A percentile compares a stretch with the other conserved stretches of the same genome.
Conservation (phyloP, 2,797 vertebrate species). For the Bothrops alternatus region DNA sequence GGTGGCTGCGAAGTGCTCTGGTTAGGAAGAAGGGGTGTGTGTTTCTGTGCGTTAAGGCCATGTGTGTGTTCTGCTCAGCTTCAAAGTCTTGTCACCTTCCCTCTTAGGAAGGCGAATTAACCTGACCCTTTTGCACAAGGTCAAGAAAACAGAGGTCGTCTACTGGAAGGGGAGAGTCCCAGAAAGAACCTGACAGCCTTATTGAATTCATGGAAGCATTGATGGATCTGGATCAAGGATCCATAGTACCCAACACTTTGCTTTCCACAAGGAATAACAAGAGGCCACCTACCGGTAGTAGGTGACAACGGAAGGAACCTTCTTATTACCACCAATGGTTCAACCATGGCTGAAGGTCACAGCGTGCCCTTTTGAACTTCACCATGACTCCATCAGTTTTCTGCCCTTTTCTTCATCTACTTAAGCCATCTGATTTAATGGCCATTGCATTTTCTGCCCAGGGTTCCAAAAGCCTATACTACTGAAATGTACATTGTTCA, state of each 20-base stretch:
- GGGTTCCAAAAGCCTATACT: neutral
- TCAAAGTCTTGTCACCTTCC: slow-evolving; percentile 70
- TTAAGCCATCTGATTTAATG: neutral
- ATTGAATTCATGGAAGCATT: neutral
- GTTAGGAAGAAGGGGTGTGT: slow-evolving; percentile 3
- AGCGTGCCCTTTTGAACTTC: neutral
- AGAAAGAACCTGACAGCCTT: neutral
- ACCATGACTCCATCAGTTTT: neutral
- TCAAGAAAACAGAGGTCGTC: neutral
- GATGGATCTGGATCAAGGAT: neutral
- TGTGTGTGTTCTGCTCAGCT: slow-evolving; percentile 62
- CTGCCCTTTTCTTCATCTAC: neutral
- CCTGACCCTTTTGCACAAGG: neutral
- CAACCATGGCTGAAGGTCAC: neutral
- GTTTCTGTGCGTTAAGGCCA: neutral
- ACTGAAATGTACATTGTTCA: neutral
- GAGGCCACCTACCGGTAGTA: neutral
- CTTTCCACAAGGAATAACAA: neutral
- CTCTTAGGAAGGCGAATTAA: slow-evolving; percentile 39
- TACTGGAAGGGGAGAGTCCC: neutral
- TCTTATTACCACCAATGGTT: neutral
- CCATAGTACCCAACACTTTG: neutral
- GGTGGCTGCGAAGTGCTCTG: slow-evolving; percentile 65
- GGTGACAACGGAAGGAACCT: neutral
- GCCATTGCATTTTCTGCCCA: neutral